These are phyloP conservation scores for Bellardia pandia DNA, from an alignment of 2,888 invertebrate species.

Conservation along the genomic window DNA sequence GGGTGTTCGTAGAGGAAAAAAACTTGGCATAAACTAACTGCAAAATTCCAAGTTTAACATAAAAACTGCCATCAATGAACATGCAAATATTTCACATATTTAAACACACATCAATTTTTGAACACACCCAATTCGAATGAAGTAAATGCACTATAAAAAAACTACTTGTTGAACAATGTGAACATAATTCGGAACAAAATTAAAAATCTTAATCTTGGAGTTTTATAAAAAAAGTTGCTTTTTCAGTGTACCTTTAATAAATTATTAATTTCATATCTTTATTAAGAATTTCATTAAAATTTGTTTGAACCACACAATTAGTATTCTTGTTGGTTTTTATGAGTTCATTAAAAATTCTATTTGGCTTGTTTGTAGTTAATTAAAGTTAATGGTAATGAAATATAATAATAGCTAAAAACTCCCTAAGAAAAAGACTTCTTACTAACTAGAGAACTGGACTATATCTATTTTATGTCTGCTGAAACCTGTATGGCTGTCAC, in stretches of 20 bases:
- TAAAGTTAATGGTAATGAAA: neutral
- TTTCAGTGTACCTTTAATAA: neutral
- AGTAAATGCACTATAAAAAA: constrained; percentile 7
- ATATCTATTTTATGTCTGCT: too few species aligned
- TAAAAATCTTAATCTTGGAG: too few species aligned
- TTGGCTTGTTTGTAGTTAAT: neutral
- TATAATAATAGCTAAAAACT: too few species aligned
- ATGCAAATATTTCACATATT: neutral
- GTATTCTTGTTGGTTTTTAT: too few species aligned
- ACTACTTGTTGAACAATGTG: neutral
- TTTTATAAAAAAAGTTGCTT: neutral
- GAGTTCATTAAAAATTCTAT: neutral
- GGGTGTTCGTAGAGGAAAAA: constrained; percentile 12
- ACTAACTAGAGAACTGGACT: too few species aligned
- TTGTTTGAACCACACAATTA: too few species aligned
- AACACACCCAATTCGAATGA: constrained; percentile 14
- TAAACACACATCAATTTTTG: constrained; percentile 4
- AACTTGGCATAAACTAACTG: constrained; percentile 8
- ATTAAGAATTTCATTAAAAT: too few species aligned
- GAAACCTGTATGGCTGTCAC: too few species aligned
- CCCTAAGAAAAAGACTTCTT: neutral
- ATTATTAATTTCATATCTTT: too few species aligned
- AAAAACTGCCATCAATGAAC: constrained; percentile 4
- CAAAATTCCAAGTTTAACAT: neutral
- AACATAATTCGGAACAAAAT: too few species aligned